Percentiles rank a stretch among this genome's conserved stretches.
These are phyloP conservation scores for Pempheris klunzingeri DNA, from an alignment of 2,797 vertebrate genomes.

Conservation along the genomic window DNA sequence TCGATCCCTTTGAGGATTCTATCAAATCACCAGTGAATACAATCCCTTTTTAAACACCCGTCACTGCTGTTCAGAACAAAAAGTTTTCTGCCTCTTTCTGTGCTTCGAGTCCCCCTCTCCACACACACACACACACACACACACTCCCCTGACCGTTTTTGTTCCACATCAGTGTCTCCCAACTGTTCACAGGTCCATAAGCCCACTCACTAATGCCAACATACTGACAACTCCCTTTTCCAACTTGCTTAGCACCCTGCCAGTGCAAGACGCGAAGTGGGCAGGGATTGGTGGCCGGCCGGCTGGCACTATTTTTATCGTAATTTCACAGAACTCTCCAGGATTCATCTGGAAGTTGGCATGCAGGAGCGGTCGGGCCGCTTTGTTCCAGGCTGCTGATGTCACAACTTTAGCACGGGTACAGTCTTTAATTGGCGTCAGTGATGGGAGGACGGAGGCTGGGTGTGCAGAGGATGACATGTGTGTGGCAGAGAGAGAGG, in stretches of 20 bases:
- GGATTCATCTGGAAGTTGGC: conserved; percentile 76
- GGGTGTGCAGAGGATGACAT: conserved; percentile 47
- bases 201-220: conserved; percentile 62
- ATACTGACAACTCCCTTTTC: conserved; percentile 65
- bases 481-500: conserved; percentile 39
- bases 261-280: conserved; percentile 65
- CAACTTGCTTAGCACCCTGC: conserved; percentile 61
- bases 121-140: conserved; percentile 33
- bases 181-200: conserved; percentile 77
- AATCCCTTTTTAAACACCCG: neutral
- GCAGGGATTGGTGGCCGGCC: conserved; percentile 59
- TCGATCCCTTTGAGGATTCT: neutral
- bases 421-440: conserved; percentile 76
- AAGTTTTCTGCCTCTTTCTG: neutral
- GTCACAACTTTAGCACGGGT: conserved; percentile 76
- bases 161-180: conserved; percentile 73
- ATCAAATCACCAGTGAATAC: conserved; percentile 4
- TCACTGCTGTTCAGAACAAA: conserved; percentile 25
- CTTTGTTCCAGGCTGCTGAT: conserved; percentile 81
- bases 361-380: conserved; percentile 31
- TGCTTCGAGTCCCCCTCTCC: conserved; percentile 12
- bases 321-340: conserved; percentile 91
- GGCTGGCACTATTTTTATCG: conserved; percentile 92
- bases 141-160: conserved; percentile 48
- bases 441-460: conserved; percentile 53